Base-by-base conservation (phyloP, 1,140 invertebrate genomes). In the Caenorhabditis briggsae region DNA sequence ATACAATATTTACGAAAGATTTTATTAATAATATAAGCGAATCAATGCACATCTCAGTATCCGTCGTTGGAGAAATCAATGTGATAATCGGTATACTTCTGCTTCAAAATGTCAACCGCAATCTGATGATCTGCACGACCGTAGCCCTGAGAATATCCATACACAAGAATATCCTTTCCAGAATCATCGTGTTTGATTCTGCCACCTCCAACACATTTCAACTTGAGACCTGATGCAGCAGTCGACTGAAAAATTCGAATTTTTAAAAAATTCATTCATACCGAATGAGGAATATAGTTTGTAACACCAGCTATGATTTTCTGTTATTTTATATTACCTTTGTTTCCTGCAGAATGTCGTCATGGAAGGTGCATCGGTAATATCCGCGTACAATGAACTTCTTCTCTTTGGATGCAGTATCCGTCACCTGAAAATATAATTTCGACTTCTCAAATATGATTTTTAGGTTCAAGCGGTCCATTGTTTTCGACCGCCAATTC, bases 111-210 rank as follows among this genome's bases (percentile, higher is more conserved):
- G 16, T 94, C 94, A 3, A 95, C 95, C 11, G 95, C 93, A 11
- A 95, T 92, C 90, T 95, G 92, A 93, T 97, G 96, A 93, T 97
- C 95, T 23, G 96, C 96, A 93, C 95, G 95, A 0, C 96, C 96
- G 92, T 95, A 97, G 5, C 95, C 96, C 94, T 96, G 95, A 23
- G 96, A 97, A 92, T 96, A 96, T 82, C 96, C 96, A 93, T 96
- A 97, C 87, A 97, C 95, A 90, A 95, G 94, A 70, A 97, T 94
- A 82, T 93, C 94, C 91, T 96, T 96, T n/a, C 94, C 93, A 3
- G 93, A 93, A 1, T 95, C 91, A 58, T 96, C 94, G 92, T 96
- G 96, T 25, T 95, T 93, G 89, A 97, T 97, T 89, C 96, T 94
- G 20, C 96, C 96, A 85, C 96, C 96, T 11, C 96, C 96, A 12